These are phyloP conservation scores for Antennarius striatus DNA, from an alignment of 2,113 vertebrate genomes.

Conservation along the genomic window DNA sequence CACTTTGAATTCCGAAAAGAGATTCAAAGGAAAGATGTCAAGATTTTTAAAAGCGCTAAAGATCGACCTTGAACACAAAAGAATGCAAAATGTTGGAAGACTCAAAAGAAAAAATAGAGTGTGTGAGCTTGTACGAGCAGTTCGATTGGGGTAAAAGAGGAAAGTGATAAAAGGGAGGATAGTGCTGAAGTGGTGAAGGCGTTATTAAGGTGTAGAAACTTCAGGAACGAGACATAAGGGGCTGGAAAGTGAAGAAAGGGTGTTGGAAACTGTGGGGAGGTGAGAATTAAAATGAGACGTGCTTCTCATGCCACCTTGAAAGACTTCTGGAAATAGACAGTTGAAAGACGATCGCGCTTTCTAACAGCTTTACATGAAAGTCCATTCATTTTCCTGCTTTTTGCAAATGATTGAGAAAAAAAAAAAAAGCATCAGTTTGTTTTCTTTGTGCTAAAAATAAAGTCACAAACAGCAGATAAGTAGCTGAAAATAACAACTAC, in stretches of 20 bases:
- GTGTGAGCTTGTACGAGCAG: conserved; percentile 25
- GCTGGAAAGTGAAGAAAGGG: conserved; percentile 4
- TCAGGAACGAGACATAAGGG: not conserved
- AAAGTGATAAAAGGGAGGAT: conserved; percentile 6
- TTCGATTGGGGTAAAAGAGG: not conserved
- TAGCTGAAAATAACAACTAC: too few relatives aligned
- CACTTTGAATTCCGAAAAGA: not conserved
- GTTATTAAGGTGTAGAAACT: not conserved
- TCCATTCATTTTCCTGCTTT: too few relatives aligned
- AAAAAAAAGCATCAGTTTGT: too few relatives aligned
- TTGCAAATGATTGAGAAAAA: too few relatives aligned
- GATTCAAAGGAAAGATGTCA: not conserved
- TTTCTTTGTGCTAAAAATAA: too few relatives aligned
- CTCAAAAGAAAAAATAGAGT: not conserved
- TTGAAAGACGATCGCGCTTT: too few relatives aligned
- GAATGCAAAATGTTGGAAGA: not conserved
- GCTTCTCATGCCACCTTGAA: not conserved
- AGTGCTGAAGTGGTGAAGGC: conserved; percentile 5
- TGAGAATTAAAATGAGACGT: conserved; percentile 27
- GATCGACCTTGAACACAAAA: not conserved
- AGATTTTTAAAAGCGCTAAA: not conserved
- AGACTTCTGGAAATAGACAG: too few relatives aligned
- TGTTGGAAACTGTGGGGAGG: conserved; percentile 11
- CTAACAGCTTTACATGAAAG: too few relatives aligned
- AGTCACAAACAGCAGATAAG: too few relatives aligned